Evolutionary conservation across 1,140 invertebrate genomes (phyloP).

Genomic region (Dermatophagoides farinae): DNA sequence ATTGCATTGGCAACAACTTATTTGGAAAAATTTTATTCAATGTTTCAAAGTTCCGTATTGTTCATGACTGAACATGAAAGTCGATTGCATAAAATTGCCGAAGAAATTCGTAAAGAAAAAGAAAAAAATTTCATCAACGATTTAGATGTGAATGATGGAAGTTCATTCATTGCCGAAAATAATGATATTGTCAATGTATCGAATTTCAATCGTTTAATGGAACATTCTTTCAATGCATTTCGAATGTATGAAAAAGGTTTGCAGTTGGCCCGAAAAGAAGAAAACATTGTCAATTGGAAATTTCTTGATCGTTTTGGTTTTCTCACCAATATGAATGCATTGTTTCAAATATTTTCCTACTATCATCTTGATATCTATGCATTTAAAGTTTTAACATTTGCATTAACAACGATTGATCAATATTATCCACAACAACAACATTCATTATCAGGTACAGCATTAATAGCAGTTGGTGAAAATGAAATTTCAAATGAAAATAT

Average conservation of each 20-base stretch:
- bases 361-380: not conserved
- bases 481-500: not conserved
- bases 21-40: not conserved
- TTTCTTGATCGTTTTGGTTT: not conserved
- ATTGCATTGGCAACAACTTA: not conserved
- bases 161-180: not conserved
- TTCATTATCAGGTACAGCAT: not conserved
- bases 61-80: no score
- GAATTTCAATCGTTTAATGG: not conserved
- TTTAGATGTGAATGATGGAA: not conserved
- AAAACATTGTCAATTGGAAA: not conserved
- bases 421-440: not conserved
- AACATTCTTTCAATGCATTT: not conserved
- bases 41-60: not conserved
- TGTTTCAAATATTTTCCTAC: not conserved
- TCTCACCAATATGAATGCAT: not conserved
- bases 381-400: not conserved
- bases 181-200: not conserved
- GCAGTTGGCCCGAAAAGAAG: no score
- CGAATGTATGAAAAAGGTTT: not conserved
- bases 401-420: not conserved
- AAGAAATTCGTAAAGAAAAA: no score
- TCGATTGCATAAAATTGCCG: no score
- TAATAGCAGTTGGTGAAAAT: not conserved
- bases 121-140: not conserved